Percentiles rank a stretch among this genome's conserved stretches.
Conservation (phyloP, 1,140 invertebrate genomes). For the Drosophila kurseongensis region DNA sequence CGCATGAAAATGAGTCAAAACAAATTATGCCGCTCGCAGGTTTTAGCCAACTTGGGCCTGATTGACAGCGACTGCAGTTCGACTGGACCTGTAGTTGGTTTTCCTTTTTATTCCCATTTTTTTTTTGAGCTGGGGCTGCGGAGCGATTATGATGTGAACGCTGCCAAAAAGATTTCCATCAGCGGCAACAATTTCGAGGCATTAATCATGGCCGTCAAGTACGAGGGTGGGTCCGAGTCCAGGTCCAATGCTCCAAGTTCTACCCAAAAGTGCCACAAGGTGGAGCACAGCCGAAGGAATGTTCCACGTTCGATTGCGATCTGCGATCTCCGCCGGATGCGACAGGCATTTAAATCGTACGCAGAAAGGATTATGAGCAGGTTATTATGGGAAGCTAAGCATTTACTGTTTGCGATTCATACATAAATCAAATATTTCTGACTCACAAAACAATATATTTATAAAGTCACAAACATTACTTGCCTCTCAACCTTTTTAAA, state of each 20-base stretch:
- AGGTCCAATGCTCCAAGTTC: slow-evolving; percentile 9
- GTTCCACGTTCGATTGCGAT: slow-evolving; percentile 29
- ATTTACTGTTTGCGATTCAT: background rate
- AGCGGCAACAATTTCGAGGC: slow-evolving; percentile 69
- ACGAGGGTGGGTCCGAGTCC: slow-evolving; percentile 63
- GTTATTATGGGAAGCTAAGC: background rate
- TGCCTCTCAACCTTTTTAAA: too few relatives aligned
- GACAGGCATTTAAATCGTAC: slow-evolving; percentile 25
- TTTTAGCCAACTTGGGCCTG: slow-evolving; percentile 25
- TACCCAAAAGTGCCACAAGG: slow-evolving; percentile 30
- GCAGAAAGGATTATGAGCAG: slow-evolving; percentile 17
- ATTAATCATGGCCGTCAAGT: slow-evolving; percentile 70
- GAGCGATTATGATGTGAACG: slow-evolving; percentile 75
- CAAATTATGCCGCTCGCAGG: slow-evolving; percentile 73
- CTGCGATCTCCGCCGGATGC: slow-evolving; percentile 16
- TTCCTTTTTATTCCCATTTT: background rate
- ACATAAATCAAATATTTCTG: slow-evolving; percentile 17
- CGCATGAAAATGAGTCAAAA: slow-evolving; percentile 83
- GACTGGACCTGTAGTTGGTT: slow-evolving; percentile 16
- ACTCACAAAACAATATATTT: background rate
- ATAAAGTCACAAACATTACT: background rate
- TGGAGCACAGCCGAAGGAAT: slow-evolving; percentile 19
- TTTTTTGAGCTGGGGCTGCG: slow-evolving; percentile 14
- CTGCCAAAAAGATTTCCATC: slow-evolving; percentile 67
- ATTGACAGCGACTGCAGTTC: slow-evolving; percentile 61